phyloP scores from a whole-genome alignment of 1,140 invertebrate species.

The Sitobion miscanthi region DNA sequence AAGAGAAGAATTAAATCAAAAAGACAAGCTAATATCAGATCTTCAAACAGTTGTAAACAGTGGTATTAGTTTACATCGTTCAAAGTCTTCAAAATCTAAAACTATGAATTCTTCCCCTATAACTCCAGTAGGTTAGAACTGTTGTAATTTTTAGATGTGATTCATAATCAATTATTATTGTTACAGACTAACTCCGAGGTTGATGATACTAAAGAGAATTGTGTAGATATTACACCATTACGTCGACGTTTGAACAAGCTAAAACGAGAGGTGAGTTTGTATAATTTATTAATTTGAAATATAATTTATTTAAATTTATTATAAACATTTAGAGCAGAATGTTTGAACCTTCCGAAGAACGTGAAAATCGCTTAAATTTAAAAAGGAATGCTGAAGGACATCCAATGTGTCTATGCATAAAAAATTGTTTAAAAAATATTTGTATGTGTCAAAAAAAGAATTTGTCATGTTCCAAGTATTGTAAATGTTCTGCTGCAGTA shows the following conservation, averaged over 20 bases:
- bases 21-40: slow-evolving; percentile 47
- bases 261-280: slow-evolving; percentile 40
- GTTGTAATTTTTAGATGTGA: background rate
- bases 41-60: slow-evolving; percentile 31
- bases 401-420: slow-evolving; percentile 46
- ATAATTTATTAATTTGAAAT: background rate
- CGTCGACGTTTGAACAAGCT: slow-evolving; percentile 41
- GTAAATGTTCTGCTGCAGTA: slow-evolving; percentile 35
- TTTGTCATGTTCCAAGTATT: slow-evolving; percentile 41
- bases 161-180: background rate
- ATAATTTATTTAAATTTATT: background rate
- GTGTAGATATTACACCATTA: slow-evolving; percentile 33
- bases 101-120: slow-evolving; percentile 12
- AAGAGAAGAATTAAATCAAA: slow-evolving; percentile 39
- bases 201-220: slow-evolving; percentile 41
- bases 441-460: slow-evolving; percentile 53
- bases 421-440: slow-evolving; percentile 54
- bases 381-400: slow-evolving; percentile 46
- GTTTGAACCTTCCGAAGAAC: slow-evolving; percentile 35
- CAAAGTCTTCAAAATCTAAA: slow-evolving; percentile 20
- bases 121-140: slow-evolving; percentile 25
- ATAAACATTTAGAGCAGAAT: slow-evolving; percentile 33
- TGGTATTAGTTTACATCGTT: background rate
- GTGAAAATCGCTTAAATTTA: slow-evolving; percentile 6
- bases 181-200: background rate